Percentiles rank a stretch among this genome's conserved stretches.
Conservation (phyloP, 2,113 vertebrate species). For the Paramisgurnus dabryanus region DNA sequence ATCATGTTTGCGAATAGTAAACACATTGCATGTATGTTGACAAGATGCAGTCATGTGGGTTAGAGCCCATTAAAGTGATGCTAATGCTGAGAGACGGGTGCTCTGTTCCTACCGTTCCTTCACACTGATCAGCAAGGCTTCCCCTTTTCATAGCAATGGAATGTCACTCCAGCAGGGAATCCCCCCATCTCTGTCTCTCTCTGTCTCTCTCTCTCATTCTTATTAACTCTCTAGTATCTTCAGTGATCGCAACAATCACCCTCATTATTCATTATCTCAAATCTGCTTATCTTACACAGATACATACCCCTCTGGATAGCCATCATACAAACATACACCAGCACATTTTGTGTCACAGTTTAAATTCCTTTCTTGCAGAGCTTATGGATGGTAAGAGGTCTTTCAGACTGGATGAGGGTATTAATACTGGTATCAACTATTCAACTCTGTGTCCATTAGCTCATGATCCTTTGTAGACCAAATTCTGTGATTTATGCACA, state of each 20-base stretch:
- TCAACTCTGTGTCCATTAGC: slow-evolving; percentile 39
- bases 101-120: slow-evolving; percentile 21
- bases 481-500: neutral
- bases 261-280: slow-evolving; percentile 52
- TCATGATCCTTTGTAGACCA: slow-evolving; percentile 47
- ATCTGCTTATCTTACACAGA: slow-evolving; percentile 50
- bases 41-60: slow-evolving; percentile 37
- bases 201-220: slow-evolving; percentile 7
- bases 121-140: slow-evolving; percentile 22
- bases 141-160: neutral
- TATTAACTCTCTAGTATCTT: slow-evolving; percentile 2
- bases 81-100: slow-evolving; percentile 42
- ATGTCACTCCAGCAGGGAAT: slow-evolving; percentile 41
- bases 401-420: neutral
- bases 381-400: neutral
- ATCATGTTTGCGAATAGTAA: neutral
- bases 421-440: neutral
- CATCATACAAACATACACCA: neutral
- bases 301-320: neutral
- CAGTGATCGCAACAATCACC: slow-evolving; percentile 24
- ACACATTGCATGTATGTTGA: slow-evolving; percentile 43
- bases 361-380: neutral
- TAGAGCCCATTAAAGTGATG: slow-evolving; percentile 48
- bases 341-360: neutral
- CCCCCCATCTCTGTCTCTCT: neutral